Evolutionary conservation across 1,140 invertebrate genomes (phyloP).

Genomic region (Cydia pomonella): DNA sequence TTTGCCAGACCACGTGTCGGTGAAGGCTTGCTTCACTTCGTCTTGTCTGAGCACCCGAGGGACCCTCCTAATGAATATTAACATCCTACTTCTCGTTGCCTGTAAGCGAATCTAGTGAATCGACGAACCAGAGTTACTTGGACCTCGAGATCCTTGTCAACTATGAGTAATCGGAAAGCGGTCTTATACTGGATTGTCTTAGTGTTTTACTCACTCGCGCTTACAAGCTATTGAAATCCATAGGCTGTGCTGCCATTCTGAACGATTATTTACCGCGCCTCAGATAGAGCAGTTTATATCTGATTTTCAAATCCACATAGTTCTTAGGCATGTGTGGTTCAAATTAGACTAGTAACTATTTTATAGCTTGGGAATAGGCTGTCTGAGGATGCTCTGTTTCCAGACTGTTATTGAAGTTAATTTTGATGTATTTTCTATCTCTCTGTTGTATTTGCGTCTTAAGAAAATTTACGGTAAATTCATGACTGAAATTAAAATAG

Average conservation of each 20-base stretch:
- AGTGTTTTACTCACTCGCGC: not conserved
- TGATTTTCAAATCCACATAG: not conserved
- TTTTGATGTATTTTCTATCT: slow-evolving; percentile 30
- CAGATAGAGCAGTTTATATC: not conserved
- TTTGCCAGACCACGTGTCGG: slow-evolving; percentile 18
- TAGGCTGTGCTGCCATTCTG: not conserved
- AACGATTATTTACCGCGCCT: not conserved
- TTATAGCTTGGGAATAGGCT: not conserved
- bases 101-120: not conserved
- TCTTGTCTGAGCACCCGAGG: slow-evolving; percentile 55
- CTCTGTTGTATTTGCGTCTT: slow-evolving; percentile 19
- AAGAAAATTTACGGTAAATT: slow-evolving; percentile 9
- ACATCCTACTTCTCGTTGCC: slow-evolving; percentile 44
- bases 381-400: slow-evolving; percentile 13
- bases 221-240: not conserved
- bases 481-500: slow-evolving; percentile 4
- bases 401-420: slow-evolving; percentile 30
- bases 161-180: slow-evolving; percentile 35
- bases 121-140: not conserved
- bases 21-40: slow-evolving; percentile 43
- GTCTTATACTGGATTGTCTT: slow-evolving; percentile 14
- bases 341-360: not conserved
- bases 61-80: slow-evolving; percentile 65
- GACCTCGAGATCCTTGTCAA: not conserved
- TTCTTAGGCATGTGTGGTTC: not conserved